These are phyloP conservation scores for Chydorus sphaericus DNA, from an alignment of 2,888 invertebrate species.

Conservation along the genomic window DNA sequence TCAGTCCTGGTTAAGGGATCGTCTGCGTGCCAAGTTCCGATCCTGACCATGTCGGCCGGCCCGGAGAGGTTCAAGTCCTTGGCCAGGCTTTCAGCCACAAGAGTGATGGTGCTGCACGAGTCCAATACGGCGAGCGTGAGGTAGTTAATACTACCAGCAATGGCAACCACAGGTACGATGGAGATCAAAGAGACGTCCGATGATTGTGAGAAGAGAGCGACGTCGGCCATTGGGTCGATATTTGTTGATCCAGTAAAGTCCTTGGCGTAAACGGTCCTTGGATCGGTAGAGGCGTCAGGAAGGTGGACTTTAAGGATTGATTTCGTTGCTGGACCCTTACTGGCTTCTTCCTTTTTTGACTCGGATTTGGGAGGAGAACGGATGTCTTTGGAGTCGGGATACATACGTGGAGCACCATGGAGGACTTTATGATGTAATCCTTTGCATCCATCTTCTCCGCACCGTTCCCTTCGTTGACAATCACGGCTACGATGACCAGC, in stretches of 20 bases:
- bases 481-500: not conserved
- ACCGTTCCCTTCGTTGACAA: not conserved
- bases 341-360: too few relatives aligned
- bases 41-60: not conserved
- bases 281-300: too few relatives aligned
- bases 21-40: not conserved
- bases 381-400: not conserved
- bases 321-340: too few relatives aligned
- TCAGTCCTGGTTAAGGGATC: not conserved
- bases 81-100: not conserved
- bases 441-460: not conserved
- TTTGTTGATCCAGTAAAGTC: not conserved
- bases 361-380: too few relatives aligned
- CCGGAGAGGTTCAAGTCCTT: not conserved
- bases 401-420: slow-evolving; percentile 4
- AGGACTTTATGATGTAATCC: slow-evolving; percentile 1
- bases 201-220: too few relatives aligned
- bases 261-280: too few relatives aligned
- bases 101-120: not conserved
- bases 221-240: not conserved
- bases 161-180: not conserved
- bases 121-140: not conserved
- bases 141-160: not conserved
- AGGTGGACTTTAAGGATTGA: too few relatives aligned
- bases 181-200: not conserved